Evolutionary conservation across 2,113 vertebrate genomes (phyloP).

Genomic region (Blennius ocellaris): DNA sequence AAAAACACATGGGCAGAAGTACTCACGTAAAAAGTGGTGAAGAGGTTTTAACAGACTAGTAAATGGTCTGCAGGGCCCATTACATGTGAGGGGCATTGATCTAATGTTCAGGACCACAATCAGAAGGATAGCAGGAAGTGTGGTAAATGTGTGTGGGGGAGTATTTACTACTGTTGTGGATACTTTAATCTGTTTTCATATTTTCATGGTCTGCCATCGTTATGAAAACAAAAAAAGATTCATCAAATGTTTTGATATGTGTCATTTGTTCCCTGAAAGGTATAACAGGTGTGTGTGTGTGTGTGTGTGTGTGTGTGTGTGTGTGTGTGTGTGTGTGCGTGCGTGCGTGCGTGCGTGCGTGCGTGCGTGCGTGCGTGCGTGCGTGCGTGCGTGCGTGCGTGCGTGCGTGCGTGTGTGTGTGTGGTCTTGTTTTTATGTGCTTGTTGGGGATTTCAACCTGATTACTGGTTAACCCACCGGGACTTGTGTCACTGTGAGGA

Average conservation of each 20-base stretch:
- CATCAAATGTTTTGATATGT: too few species aligned
- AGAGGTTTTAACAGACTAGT: conserved; percentile 32
- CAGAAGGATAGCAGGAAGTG: conserved; percentile 37
- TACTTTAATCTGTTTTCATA: too few species aligned
- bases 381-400: conserved; percentile 12
- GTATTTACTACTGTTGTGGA: too few species aligned
- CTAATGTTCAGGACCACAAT: conserved; percentile 48
- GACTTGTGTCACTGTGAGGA: too few species aligned
- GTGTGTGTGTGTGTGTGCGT: conserved; percentile 19
- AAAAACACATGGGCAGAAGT: conserved; percentile 3
- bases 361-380: conserved; percentile 6
- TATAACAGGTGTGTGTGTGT: background rate
- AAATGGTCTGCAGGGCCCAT: conserved; percentile 46
- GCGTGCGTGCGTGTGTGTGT: conserved; percentile 16
- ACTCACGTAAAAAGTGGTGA: conserved; percentile 10
- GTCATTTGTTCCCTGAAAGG: too few species aligned
- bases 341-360: conserved; percentile 10
- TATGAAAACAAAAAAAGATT: too few species aligned
- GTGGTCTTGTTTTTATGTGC: background rate
- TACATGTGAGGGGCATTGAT: conserved; percentile 46
- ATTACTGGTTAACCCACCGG: too few species aligned
- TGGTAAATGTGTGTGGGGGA: too few species aligned
- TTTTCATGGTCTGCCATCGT: too few species aligned
- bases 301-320: conserved; percentile 13
- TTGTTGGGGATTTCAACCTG: too few species aligned